A percentile compares a stretch with the other conserved stretches of the same genome.
Evolutionary conservation across 2,797 vertebrate species (phyloP).

Genomic region (Falco concolor): DNA sequence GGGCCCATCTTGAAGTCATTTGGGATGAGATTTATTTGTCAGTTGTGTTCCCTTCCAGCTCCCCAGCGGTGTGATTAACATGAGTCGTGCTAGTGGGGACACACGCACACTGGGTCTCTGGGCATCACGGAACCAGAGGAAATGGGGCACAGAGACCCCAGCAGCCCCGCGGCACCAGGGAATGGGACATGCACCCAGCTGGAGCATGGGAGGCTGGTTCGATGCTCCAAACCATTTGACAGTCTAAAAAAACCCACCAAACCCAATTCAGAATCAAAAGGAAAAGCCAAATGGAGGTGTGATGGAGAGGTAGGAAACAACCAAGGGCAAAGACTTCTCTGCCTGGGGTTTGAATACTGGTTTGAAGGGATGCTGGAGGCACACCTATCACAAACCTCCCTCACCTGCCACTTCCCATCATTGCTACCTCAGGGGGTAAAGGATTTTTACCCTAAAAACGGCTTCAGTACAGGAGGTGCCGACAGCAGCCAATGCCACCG

Average conservation of each 20-base stretch:
- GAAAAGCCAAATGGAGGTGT: not conserved
- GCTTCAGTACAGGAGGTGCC: not conserved
- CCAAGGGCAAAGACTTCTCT: not conserved
- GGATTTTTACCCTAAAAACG: not conserved
- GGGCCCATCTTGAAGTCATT: not conserved
- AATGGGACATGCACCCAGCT: fast-evolving
- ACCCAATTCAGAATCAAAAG: not conserved
- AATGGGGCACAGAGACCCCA: not conserved
- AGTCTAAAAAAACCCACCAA: not conserved
- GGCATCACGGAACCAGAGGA: fast-evolving
- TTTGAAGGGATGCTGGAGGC: not conserved
- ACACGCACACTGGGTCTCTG: too few relatives aligned
- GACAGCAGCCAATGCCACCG: fast-evolving
- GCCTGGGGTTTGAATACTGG: not conserved
- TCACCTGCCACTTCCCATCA: not conserved
- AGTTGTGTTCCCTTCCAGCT: not conserved
- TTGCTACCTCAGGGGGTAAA: not conserved
- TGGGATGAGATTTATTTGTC: not conserved
- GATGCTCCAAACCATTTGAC: not conserved
- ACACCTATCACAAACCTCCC: not conserved
- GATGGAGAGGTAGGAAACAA: not conserved
- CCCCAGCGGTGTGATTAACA: not conserved
- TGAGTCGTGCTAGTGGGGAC: fast-evolving
- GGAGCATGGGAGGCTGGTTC: fast-evolving
- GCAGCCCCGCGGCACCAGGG: fast-evolving